Evolutionary conservation across 2,888 invertebrate species (phyloP).

Genomic region (Clunio marinus): DNA sequence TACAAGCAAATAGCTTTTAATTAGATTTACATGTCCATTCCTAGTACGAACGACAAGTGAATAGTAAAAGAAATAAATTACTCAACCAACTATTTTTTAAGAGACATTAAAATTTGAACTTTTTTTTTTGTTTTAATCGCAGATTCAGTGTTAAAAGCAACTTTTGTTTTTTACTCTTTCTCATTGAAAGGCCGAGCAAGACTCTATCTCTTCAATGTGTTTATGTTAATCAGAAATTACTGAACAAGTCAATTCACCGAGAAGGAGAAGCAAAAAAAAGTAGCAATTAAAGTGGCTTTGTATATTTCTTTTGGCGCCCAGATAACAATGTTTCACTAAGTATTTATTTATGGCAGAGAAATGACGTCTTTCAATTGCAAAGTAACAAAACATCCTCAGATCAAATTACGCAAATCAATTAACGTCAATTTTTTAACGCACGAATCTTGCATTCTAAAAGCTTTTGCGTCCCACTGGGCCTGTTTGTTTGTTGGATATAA

Average conservation of each 20-base stretch:
- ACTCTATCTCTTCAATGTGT: neutral
- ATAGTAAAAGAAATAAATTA: too few species aligned
- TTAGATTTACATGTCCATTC: too few species aligned
- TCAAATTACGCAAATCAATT: neutral
- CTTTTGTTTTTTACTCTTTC: too few species aligned
- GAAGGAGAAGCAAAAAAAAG: too few species aligned
- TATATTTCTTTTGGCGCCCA: neutral
- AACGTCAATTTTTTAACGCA: neutral
- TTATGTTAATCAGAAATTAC: slow-evolving; percentile 26
- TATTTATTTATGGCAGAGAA: too few species aligned
- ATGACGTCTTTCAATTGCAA: neutral
- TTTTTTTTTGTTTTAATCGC: too few species aligned
- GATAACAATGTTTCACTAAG: neutral
- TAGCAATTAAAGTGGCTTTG: slow-evolving; percentile 29
- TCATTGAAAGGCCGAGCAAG: neutral
- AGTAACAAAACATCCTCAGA: too few species aligned
- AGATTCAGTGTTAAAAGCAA: too few species aligned
- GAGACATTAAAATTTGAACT: too few species aligned
- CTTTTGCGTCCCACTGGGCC: slow-evolving; percentile 6
- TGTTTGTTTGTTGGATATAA: neutral
- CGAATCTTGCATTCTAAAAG: neutral
- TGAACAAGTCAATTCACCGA: slow-evolving; percentile 28
- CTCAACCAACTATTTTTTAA: too few species aligned
- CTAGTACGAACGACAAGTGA: too few species aligned
- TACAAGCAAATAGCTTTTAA: too few species aligned